Percentiles rank a stretch among this genome's conserved stretches.
phyloP scores from a whole-genome alignment of 2,113 vertebrate genomes.

The Fregata magnificens region DNA sequence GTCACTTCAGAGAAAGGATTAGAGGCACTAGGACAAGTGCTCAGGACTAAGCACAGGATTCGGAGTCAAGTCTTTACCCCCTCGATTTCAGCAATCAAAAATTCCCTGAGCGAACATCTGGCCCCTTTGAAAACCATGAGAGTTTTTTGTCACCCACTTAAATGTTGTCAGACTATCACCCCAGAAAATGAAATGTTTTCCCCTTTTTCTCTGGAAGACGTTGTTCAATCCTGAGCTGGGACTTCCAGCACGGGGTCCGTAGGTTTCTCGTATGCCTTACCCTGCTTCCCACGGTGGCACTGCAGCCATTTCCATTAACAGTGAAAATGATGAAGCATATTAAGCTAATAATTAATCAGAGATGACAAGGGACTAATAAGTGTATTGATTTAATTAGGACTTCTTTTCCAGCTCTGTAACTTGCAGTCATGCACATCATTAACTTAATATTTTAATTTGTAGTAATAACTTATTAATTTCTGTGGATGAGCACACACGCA shows the following conservation, averaged over 20 bases:
- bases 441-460: conserved; percentile 47
- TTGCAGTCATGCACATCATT: conserved; percentile 22
- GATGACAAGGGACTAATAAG: conserved; percentile 66
- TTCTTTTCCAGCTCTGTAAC: conserved; percentile 39
- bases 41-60: neutral
- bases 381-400: conserved; percentile 65
- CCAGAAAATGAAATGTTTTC: neutral
- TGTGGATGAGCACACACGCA: neutral
- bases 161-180: neutral
- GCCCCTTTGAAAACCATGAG: neutral
- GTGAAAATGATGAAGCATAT: conserved; percentile 38
- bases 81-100: neutral
- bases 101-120: accelerated
- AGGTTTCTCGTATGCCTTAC: neutral
- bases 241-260: neutral
- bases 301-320: conserved; percentile 25
- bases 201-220: neutral
- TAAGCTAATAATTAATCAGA: conserved; percentile 67
- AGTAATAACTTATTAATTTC: conserved; percentile 36
- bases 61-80: neutral
- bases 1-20: neutral
- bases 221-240: neutral
- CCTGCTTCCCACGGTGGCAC: neutral
- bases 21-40: neutral
- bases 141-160: neutral